Evolutionary conservation across 2,888 invertebrate genomes (phyloP).

Genomic region (Chrysomela aeneicollis): DNA sequence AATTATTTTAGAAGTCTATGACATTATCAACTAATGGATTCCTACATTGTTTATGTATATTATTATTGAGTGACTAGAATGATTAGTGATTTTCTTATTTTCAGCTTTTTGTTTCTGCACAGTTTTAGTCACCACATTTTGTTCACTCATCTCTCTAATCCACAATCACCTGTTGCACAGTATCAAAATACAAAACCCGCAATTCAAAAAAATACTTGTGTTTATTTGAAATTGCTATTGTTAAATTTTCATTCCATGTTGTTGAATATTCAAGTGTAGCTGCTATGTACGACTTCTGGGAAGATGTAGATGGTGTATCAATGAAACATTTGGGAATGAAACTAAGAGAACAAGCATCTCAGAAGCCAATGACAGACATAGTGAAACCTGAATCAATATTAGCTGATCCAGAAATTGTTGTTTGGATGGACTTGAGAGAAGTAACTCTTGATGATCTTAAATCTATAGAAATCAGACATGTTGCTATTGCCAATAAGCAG

Average conservation of each 20-base stretch:
- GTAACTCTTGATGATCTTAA: conserved; percentile 69
- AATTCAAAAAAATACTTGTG: no score
- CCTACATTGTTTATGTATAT: no score
- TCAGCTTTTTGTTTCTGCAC: no score
- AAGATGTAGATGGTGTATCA: conserved; percentile 79
- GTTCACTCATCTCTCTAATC: no score
- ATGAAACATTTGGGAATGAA: conserved; percentile 73
- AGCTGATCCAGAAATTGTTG: conserved; percentile 69
- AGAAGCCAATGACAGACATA: conserved; percentile 72
- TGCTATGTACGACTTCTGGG: conserved; percentile 77
- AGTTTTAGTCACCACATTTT: no score
- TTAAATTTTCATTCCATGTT: background rate
- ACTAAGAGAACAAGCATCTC: conserved; percentile 69
- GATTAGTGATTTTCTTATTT: no score
- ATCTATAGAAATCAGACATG: conserved; percentile 68
- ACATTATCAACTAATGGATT: no score
- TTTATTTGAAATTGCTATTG: background rate
- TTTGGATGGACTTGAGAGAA: conserved; percentile 74
- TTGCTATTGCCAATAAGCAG: conserved; percentile 66
- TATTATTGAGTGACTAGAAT: no score
- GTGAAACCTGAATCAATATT: conserved; percentile 69
- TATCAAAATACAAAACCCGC: no score
- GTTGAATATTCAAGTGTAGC: conserved; percentile 65
- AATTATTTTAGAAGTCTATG: no score
- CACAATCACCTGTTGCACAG: no score